A percentile compares a stretch with the other conserved stretches of the same genome.
phyloP scores from a whole-genome alignment of 1,140 invertebrate genomes.

The Bombus turneri region DNA sequence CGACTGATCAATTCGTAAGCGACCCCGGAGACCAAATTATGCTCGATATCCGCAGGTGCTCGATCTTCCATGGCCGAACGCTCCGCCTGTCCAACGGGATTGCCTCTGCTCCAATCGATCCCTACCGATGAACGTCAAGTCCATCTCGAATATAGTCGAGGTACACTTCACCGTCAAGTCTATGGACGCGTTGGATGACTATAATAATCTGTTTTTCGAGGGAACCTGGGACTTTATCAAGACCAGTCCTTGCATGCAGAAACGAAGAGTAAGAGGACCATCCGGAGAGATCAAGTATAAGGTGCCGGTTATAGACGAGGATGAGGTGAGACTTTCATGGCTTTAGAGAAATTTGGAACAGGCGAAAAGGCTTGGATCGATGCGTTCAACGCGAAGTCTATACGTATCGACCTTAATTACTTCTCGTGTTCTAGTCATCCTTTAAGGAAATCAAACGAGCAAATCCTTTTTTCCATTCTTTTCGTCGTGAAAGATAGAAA shows the following conservation, averaged over 20 bases:
- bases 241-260: conserved; percentile 85
- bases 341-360: neutral
- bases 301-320: conserved; percentile 83
- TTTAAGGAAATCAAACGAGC: too few species aligned
- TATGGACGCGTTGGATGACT: conserved; percentile 93
- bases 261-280: conserved; percentile 87
- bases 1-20: conserved; percentile 11
- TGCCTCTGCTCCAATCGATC: conserved; percentile 87
- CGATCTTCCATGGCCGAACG: conserved; percentile 89
- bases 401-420: too few species aligned
- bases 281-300: conserved; percentile 89
- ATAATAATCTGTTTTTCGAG: conserved; percentile 91
- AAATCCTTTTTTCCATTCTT: too few species aligned
- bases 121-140: conserved; percentile 89
- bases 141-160: conserved; percentile 89
- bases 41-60: conserved; percentile 81
- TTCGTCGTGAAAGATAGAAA: too few species aligned
- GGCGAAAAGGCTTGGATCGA: neutral
- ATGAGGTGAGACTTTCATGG: conserved; percentile 83
- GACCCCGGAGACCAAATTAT: neutral
- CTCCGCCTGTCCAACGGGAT: conserved; percentile 85
- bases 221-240: conserved; percentile 92
- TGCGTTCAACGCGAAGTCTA: too few species aligned
- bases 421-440: too few species aligned
- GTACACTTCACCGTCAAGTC: conserved; percentile 90